Conservation (phyloP, 1,140 invertebrate genomes). For the Lepidotrigona ventralis region DNA sequence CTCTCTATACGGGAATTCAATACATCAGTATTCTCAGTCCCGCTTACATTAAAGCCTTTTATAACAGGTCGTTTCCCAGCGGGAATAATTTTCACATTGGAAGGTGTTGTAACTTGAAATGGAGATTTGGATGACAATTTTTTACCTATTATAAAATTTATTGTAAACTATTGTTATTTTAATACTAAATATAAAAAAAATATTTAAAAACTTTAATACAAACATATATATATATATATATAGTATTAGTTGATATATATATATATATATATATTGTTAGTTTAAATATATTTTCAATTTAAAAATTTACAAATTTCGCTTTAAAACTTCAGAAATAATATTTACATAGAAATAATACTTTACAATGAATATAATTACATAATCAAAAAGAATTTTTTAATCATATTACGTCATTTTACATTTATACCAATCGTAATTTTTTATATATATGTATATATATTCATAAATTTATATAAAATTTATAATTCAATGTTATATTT, state of each 20-base stretch:
- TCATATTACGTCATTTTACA: not conserved
- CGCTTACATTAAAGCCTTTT: slow-evolving; percentile 72
- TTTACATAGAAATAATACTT: slow-evolving; percentile 13
- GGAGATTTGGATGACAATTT: slow-evolving; percentile 66
- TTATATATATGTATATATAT: not conserved
- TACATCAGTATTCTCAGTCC: slow-evolving; percentile 64
- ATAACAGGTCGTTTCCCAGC: slow-evolving; percentile 63
- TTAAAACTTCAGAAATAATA: not conserved
- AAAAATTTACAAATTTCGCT: slow-evolving; percentile 13
- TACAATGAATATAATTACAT: slow-evolving; percentile 8
- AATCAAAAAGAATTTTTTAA: not conserved
- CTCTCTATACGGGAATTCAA: slow-evolving; percentile 64
- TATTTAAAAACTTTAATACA: not conserved
- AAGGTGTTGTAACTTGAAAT: slow-evolving; percentile 65
- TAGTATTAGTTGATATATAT: slow-evolving; percentile 16
- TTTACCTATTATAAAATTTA: slow-evolving; percentile 69
- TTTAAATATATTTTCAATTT: slow-evolving; percentile 16
- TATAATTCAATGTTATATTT: slow-evolving; percentile 7
- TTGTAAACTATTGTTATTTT: slow-evolving; percentile 19
- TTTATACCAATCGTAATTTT: not conserved
- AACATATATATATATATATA: slow-evolving; percentile 28
- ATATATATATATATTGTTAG: not conserved
- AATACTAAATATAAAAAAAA: not conserved
- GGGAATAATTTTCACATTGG: slow-evolving; percentile 73
- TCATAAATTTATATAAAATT: not conserved